Conservation (phyloP, 2,888 invertebrate species). For the Atethmia centrago region DNA sequence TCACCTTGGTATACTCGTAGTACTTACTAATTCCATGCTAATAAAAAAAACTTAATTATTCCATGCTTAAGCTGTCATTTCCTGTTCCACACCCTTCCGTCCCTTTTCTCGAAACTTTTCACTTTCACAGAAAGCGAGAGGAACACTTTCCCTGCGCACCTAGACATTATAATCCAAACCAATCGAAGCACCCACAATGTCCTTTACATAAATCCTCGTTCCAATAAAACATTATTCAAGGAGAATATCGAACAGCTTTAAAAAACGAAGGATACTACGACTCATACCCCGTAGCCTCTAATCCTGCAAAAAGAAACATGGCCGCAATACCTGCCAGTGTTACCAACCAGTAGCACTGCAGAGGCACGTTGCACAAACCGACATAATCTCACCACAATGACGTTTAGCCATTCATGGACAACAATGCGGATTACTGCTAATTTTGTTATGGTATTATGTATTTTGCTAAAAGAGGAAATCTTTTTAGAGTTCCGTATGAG, state of each 20-base stretch:
- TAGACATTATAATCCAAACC: not conserved
- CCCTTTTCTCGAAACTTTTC: too few relatives aligned
- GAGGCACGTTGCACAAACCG: slow-evolving; percentile 54
- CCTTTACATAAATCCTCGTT: too few relatives aligned
- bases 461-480: slow-evolving; percentile 26
- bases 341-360: slow-evolving; percentile 18
- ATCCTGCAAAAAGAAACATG: slow-evolving; percentile 32
- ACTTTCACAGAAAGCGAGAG: not conserved
- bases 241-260: not conserved
- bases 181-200: not conserved
- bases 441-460: slow-evolving; percentile 44
- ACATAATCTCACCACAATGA: slow-evolving; percentile 56
- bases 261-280: slow-evolving; percentile 15
- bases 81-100: too few relatives aligned
- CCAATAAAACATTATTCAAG: not conserved
- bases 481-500: slow-evolving; percentile 1
- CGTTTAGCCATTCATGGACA: slow-evolving; percentile 34
- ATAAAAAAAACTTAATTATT: too few relatives aligned
- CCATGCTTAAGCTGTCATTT: too few relatives aligned
- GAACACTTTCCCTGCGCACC: not conserved
- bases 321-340: slow-evolving; percentile 30
- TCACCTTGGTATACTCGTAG: too few relatives aligned
- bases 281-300: not conserved
- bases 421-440: slow-evolving; percentile 60
- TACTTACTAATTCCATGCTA: too few relatives aligned